phyloP scores from a whole-genome alignment of 2,113 vertebrate genomes.

The Tyrannus savana region DNA sequence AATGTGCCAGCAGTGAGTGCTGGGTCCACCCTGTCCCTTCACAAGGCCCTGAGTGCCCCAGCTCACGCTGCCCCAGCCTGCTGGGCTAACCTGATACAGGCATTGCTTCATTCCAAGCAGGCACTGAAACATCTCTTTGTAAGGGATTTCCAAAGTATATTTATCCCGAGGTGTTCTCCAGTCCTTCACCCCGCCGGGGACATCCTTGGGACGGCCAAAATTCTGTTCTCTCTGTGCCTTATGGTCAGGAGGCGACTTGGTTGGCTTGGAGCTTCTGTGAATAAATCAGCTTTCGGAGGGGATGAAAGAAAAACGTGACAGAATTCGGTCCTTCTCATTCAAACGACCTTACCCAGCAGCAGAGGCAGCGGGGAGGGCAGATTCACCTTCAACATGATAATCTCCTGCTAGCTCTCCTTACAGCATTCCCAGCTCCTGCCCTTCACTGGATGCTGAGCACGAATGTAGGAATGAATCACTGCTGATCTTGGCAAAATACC shows the following conservation, averaged over 20 bases:
- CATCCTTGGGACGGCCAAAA: background rate
- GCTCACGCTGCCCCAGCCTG: background rate
- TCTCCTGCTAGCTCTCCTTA: constrained; percentile 64
- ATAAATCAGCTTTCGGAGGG: constrained; percentile 3
- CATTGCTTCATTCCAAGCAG: constrained; percentile 28
- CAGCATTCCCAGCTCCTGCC: constrained; percentile 64
- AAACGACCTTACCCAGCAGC: constrained; percentile 54
- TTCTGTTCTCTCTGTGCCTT: background rate
- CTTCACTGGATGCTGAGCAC: constrained; percentile 66
- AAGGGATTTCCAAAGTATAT: constrained; percentile 38
- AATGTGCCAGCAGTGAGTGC: constrained; percentile 17
- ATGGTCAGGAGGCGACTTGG: background rate
- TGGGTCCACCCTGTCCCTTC: constrained; percentile 13
- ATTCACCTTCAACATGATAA: constrained; percentile 68
- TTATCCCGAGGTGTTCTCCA: constrained; percentile 22
- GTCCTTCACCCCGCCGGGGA: background rate
- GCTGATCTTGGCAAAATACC: constrained; percentile 70
- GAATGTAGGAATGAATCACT: constrained; percentile 71
- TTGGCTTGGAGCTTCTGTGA: background rate
- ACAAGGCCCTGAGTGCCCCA: background rate
- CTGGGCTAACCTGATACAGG: constrained; percentile 42
- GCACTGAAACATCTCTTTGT: constrained; percentile 46
- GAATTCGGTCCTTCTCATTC: constrained; percentile 33
- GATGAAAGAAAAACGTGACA: constrained; percentile 18
- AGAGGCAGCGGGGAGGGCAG: constrained; percentile 43